Evolutionary conservation across 2,888 invertebrate species (phyloP).

Genomic region (Electrophaes corylata): DNA sequence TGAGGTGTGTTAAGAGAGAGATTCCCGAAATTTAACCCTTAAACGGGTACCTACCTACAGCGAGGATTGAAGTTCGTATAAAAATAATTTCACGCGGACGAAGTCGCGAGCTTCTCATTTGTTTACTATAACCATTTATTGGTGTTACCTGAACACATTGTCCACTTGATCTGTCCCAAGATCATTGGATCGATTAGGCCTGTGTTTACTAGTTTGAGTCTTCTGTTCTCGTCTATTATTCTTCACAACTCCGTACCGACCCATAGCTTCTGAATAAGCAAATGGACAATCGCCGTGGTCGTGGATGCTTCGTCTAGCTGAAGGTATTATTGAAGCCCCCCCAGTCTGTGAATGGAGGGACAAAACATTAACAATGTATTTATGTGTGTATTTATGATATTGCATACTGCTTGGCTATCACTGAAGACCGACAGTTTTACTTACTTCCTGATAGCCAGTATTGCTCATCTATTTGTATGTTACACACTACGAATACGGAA

Average conservation of each 20-base stretch:
- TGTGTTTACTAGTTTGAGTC: neutral
- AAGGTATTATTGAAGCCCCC: constrained; percentile 56
- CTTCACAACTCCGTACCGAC: constrained; percentile 47
- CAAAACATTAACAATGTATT: neutral
- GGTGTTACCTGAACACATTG: constrained; percentile 63
- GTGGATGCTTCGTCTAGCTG: constrained; percentile 63
- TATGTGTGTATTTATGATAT: no score
- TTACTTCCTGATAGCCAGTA: constrained; percentile 24
- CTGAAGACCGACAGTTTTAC: neutral
- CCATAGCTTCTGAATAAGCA: constrained; percentile 51
- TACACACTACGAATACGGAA: neutral
- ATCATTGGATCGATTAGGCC: constrained; percentile 17
- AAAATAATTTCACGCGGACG: no score
- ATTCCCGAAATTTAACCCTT: no score
- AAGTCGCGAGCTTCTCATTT: no score
- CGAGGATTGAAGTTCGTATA: no score
- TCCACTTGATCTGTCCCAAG: constrained; percentile 64
- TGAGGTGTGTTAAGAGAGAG: no score
- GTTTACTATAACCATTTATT: neutral
- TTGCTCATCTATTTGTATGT: constrained; percentile 23
- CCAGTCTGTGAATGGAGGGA: constrained; percentile 46
- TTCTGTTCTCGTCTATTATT: constrained; percentile 19
- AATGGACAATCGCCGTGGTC: constrained; percentile 41
- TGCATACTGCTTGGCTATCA: no score
- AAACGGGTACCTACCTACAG: no score